Evolutionary conservation across 1,140 invertebrate genomes (phyloP), one percentile per base, ranked within the genome.

Genomic region (Drosophila ercepeae): DNA sequence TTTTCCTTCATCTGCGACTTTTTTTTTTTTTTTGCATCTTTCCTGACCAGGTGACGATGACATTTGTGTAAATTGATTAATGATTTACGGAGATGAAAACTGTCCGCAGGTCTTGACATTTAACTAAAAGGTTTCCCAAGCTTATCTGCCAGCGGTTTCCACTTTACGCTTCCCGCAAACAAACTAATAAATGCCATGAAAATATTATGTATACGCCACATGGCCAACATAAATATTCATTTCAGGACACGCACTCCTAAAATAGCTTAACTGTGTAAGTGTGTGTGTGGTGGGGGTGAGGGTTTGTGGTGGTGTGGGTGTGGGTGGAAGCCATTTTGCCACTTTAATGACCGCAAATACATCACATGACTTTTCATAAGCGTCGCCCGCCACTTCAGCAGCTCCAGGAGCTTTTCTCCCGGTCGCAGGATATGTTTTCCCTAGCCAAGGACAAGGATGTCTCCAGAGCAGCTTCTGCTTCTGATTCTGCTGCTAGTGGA

Each of bases 261-360:
- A 45, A 75, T 72, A 55, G 72, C 60, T 60, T 58, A 54, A 46
- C 46, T 55, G 23, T 53, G 49, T 52, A 39, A 52, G 39, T 67
- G 44, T 58, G 45, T 11, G 42, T 41, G 41, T 34, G 44, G 18
- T 44, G 36, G 48, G 55, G 48, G 59, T n/a, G n/a, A n/a, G 21
- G 2, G 21, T 21, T 2, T 21, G 21, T 21, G n/a, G n/a, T n/a
- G n/a, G 21, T 21, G 21, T 21, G 21, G 2, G 21, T 21, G 46
- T 49, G 74, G 32, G 32, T 74, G 59, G 41, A 50, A 69, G 61
- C 68, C 67, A 73, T 76, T 81, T 86, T 88, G 76, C 73, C 76
- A 86, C 82, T 81, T 81, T 86, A 88, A 86, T 86, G 69, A 77
- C 64, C 73, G 69, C 81, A 88, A 86, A 86, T 86, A 88, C 81